Base-by-base conservation (phyloP, 2,113 vertebrate genomes). In the Lichenostomus cassidix region DNA sequence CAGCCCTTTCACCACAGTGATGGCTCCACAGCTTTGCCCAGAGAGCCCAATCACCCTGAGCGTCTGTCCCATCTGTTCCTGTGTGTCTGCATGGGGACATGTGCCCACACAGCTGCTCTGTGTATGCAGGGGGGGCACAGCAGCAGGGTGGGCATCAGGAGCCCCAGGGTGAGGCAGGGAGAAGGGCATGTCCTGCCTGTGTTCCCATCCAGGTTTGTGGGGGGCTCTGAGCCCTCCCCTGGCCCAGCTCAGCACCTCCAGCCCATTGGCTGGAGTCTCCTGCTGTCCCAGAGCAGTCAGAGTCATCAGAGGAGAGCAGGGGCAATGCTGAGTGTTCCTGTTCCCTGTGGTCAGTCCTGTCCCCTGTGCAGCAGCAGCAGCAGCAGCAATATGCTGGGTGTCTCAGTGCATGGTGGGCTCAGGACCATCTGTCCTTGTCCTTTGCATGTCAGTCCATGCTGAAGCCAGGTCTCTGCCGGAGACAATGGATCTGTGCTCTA, bases 321-420 rank as follows among this genome's bases (percentile, higher is more conserved):
- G 69, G 55, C 24, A 4, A n/a, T 46, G 64, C 52, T 71, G 1
- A n/a, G 46, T 7, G 0, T 89, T 60, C 6, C 0, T 94, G 90
- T 93, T 92, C 47, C 79, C 89, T 75, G 93, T 94, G 89, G 33
- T 77, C 69, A 88, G 79, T 93, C 79, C 91, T 2, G 23, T 93
- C 65, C 67, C 79, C 74, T 33, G 87, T 95, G 50, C 39, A 79
- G 86, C 41, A 39, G 3, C 49, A 60, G 87, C 82, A 50, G 53
- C 50, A 33, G 5, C 56, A 70, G 92, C 88, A 42, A 5, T 44
- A 77, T 94, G 16, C 65, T 58, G 50, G 46, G 39, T 78, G 76
- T 94, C 76, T 75, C 44, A 7, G 11, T 46, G 76, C 69, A 33
- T 52, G 46, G 79, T 11, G 1, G 58, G 77, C 22, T n/a, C 55